phyloP scores from a whole-genome alignment of 1,140 invertebrate species.

The Drosophila sucinea region DNA sequence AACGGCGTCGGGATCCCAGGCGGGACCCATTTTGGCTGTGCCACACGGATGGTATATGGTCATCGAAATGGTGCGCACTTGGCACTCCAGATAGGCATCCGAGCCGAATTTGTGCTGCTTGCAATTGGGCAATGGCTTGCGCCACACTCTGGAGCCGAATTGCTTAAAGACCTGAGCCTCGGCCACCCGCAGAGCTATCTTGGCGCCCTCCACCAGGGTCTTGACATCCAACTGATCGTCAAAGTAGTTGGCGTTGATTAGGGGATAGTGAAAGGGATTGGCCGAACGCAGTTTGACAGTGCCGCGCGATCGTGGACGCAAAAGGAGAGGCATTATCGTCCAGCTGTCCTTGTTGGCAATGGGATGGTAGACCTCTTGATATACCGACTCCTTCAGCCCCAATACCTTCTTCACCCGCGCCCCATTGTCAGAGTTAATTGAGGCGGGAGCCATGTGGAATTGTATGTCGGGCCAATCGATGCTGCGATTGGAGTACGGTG shows the following conservation, averaged over 20 bases:
- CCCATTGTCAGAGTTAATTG: slow-evolving; percentile 91
- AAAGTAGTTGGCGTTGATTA: slow-evolving; percentile 95
- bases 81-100: slow-evolving; percentile 93
- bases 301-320: slow-evolving; percentile 92
- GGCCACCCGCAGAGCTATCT: slow-evolving; percentile 88
- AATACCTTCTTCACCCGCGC: slow-evolving; percentile 89
- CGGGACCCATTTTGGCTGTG: slow-evolving; percentile 93
- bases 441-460: slow-evolving; percentile 94
- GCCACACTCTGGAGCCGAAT: slow-evolving; percentile 90
- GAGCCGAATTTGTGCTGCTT: slow-evolving; percentile 88
- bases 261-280: slow-evolving; percentile 93
- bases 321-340: slow-evolving; percentile 91
- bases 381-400: slow-evolving; percentile 92
- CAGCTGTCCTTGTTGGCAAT: slow-evolving; percentile 91
- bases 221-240: slow-evolving; percentile 89
- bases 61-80: slow-evolving; percentile 92
- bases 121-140: slow-evolving; percentile 91
- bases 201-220: slow-evolving; percentile 92
- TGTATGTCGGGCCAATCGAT: slow-evolving; percentile 92
- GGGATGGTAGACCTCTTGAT: slow-evolving; percentile 90
- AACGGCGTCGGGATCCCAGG: slow-evolving; percentile 89
- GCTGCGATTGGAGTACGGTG: slow-evolving; percentile 89
- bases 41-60: slow-evolving; percentile 93
- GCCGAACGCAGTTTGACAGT: slow-evolving; percentile 88
- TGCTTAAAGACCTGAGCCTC: slow-evolving; percentile 91